Conservation (phyloP, 2,113 vertebrate genomes). For the Cryptomyrus ogoouensis region DNA sequence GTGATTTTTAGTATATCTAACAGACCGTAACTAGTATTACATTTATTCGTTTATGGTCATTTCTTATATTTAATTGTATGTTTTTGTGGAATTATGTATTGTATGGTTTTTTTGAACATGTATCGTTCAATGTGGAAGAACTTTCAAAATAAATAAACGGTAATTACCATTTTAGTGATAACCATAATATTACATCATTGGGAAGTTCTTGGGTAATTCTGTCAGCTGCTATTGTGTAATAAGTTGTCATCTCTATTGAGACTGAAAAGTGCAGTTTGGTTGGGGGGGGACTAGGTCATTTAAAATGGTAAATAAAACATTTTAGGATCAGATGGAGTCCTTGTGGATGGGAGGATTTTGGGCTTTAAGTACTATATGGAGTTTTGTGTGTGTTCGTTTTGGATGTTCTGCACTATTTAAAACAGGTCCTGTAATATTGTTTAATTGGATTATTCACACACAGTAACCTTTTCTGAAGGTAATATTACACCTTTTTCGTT, state of each 20-base stretch:
- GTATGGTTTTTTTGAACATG: neutral
- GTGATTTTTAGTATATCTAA: neutral
- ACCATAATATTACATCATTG: neutral
- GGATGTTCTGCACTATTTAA: neutral
- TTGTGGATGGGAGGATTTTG: neutral
- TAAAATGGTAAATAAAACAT: neutral
- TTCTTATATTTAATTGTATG: neutral
- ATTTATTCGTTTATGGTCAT: neutral
- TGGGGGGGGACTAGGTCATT: neutral
- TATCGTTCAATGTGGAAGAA: neutral
- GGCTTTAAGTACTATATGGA: neutral
- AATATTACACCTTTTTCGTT: neutral
- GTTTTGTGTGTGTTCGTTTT: neutral
- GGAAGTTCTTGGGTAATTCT: neutral
- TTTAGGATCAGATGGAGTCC: neutral
- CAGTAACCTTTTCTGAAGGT: neutral
- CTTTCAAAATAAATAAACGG: conserved; percentile 13
- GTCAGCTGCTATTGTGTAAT: neutral
- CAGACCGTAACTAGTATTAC: neutral
- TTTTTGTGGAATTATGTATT: conserved; percentile 8
- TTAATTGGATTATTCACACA: conserved; percentile 1
- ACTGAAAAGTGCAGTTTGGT: neutral
- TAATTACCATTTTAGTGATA: neutral
- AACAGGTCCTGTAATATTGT: neutral
- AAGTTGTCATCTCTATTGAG: neutral